These are phyloP conservation scores for Pandemis cinnamomeana DNA, from an alignment of 2,888 invertebrate genomes.

Conservation along the genomic window DNA sequence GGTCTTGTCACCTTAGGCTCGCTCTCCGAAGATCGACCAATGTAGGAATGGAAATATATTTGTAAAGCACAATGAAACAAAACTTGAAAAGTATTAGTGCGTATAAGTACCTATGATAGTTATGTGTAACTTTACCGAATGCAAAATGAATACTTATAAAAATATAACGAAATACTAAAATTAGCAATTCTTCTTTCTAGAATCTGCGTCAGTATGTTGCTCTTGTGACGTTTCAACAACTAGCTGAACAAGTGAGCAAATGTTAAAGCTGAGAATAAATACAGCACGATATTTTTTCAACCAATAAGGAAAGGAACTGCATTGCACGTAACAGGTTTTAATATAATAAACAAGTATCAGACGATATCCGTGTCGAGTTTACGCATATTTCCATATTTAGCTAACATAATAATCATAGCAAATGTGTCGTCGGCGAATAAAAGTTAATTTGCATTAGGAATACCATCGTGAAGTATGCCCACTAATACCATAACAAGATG, in stretches of 20 bases:
- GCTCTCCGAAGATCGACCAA: no score
- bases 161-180: not conserved
- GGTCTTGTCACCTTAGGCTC: no score
- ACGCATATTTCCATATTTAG: constrained; percentile 11
- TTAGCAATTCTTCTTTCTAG: not conserved
- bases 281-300: constrained; percentile 2
- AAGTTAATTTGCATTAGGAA: not conserved
- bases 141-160: not conserved
- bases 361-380: constrained; percentile 14
- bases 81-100: no score
- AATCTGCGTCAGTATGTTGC: no score
- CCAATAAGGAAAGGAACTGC: constrained; percentile 21
- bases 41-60: no score
- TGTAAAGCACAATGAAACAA: no score
- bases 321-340: constrained; percentile 18
- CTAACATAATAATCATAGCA: not conserved
- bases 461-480: not conserved
- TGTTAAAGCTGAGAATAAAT: not conserved
- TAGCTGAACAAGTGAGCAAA: not conserved
- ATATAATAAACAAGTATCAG: constrained; percentile 16
- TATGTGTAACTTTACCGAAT: no score
- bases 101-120: no score
- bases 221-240: not conserved
- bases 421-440: not conserved
- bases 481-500: no score